Evolutionary conservation across 92 coral and sea anemone genomes (phyloP).

Genomic region (Porites rus): DNA sequence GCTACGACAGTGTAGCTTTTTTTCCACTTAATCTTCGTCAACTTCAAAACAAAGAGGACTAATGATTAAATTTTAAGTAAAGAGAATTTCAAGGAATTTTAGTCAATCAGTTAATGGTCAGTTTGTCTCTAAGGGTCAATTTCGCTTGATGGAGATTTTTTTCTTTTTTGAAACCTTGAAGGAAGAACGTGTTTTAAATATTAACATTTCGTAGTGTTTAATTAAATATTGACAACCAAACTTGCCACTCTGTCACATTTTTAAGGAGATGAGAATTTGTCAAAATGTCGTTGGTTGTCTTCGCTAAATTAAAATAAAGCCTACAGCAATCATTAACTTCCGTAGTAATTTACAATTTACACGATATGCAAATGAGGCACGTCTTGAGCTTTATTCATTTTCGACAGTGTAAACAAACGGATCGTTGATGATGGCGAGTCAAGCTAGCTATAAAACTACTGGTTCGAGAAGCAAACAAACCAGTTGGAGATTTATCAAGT

Average conservation of each 20-base stretch:
- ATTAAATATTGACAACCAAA: constrained; percentile 19
- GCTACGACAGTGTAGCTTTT: no score
- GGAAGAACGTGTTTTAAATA: background rate
- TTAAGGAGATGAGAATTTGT: background rate
- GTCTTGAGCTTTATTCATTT: background rate
- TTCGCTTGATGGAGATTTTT: no score
- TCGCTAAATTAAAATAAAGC: background rate
- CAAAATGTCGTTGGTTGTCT: constrained; percentile 5
- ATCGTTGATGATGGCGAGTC: background rate
- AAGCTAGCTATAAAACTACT: background rate
- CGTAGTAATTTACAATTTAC: background rate
- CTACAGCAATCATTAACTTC: background rate
- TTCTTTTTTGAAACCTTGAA: background rate
- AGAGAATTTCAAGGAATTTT: no score
- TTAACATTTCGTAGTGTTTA: background rate
- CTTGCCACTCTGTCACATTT: background rate
- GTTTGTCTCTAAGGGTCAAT: no score
- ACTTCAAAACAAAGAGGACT: no score
- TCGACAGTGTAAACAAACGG: background rate
- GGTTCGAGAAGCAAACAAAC: background rate
- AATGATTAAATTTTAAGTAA: no score
- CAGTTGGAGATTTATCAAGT: background rate
- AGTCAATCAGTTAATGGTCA: no score
- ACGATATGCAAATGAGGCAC: background rate
- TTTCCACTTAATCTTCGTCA: no score